Evolutionary conservation across 2,113 vertebrate genomes (phyloP), one percentile per base, ranked within the genome.

Genomic region (Cyprinodon variegatus): DNA sequence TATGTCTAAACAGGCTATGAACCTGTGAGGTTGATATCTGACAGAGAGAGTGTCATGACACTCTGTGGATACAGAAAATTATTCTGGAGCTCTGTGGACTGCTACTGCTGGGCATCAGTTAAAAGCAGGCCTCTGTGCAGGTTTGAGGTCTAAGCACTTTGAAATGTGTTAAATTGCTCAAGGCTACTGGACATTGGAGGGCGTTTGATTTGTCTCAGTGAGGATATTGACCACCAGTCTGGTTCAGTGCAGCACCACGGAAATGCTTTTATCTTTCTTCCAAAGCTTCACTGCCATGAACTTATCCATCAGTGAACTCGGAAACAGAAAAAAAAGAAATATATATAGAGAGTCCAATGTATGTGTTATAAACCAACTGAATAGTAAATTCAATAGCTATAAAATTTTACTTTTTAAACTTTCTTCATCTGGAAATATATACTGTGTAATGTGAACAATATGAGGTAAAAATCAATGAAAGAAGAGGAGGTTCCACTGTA

Each of bases 111-210:
- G 84, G 75, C 83, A 59, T 60, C 65, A 40, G 59, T 84, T 79
- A 37, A 86, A 86, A 78, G 64, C 59, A 13, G 50, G 38, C 29
- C 64, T 76, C 65, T 59, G 53, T 46, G 61, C 63, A 68, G 71
- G 78, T 74, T 81, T 13, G 64, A 81, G 72, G 76, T 80, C 78
- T 74, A 74, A 77, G 74, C 22, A 22, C 77, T 87, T 84, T 88
- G 86, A 87, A 85, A 71, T 77, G 74, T n/a, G 65, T 3, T 11
- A 45, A 78, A 73, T 48, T 64, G 74, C 84, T 77, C 20, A 15
- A 17, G 81, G 86, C 88, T 73, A 20, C 81, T 75, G 81, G 77
- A 83, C 76, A 70, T 68, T 4, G 9, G 64, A 70, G 69, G 73
- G 65, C 14, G 15, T 86, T 86, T 85, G 82, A 82, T 85, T 85